Evolutionary conservation across 2,113 vertebrate genomes (phyloP).

Genomic region (Callipepla californica): DNA sequence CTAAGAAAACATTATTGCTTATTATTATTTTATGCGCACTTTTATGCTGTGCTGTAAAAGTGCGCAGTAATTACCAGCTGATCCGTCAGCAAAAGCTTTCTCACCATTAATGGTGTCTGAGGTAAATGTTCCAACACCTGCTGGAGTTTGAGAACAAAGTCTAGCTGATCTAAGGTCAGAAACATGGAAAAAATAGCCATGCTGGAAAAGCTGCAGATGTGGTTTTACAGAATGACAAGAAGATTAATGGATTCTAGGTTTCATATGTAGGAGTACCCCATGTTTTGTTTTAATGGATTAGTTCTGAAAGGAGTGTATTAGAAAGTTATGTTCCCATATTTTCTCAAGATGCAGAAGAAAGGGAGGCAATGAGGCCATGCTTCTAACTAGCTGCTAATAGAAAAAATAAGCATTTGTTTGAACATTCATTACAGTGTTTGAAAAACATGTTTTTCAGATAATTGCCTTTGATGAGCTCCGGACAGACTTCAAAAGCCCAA

Average conservation of each 20-base stretch:
- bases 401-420: not conserved
- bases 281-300: not conserved
- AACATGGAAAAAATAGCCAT: not conserved
- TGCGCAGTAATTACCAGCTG: not conserved
- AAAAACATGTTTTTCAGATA: constrained; percentile 85
- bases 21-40: not conserved
- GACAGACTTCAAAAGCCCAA: constrained; percentile 98
- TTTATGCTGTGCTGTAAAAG: not conserved
- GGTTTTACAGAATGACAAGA: not conserved
- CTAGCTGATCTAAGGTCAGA: not conserved
- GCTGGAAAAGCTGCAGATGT: not conserved
- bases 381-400: not conserved
- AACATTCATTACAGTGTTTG: not conserved
- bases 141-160: not conserved
- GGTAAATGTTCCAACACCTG: not conserved
- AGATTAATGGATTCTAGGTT: not conserved
- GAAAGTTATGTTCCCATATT: not conserved
- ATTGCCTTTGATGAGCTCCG: constrained; percentile 97
- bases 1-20: not conserved
- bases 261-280: not conserved
- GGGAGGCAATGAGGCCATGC: not conserved
- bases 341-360: not conserved
- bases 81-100: not conserved
- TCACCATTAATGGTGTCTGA: not conserved
- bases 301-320: not conserved